phyloP scores from a whole-genome alignment of 1,140 invertebrate species.

The Drosophila pectinifera region DNA sequence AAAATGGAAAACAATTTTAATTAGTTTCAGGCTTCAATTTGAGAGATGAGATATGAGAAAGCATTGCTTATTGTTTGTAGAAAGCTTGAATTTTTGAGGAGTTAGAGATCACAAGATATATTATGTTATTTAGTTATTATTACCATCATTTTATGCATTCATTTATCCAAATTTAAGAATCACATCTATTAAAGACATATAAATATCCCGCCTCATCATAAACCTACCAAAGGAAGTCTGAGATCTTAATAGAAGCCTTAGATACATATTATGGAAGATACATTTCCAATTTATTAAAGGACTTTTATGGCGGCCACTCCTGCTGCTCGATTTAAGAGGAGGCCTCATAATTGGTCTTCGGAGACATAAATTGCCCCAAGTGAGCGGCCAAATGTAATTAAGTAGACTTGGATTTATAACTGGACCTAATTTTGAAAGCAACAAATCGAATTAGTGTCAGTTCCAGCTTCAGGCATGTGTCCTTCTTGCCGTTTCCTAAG shows the following conservation, averaged over 20 bases:
- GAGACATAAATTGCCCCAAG: constrained; percentile 30
- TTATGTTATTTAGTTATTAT: too few species aligned
- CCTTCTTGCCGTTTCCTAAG: not conserved
- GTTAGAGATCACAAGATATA: too few species aligned
- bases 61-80: too few species aligned
- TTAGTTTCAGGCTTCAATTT: not conserved
- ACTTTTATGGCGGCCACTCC: constrained; percentile 9
- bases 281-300: not conserved
- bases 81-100: too few species aligned
- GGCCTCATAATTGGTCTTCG: constrained; percentile 12
- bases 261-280: not conserved
- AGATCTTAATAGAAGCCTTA: not conserved
- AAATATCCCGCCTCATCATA: too few species aligned
- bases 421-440: constrained; percentile 47
- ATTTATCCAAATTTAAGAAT: too few species aligned
- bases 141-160: too few species aligned
- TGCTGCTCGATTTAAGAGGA: not conserved
- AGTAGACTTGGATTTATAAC: constrained; percentile 51
- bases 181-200: too few species aligned
- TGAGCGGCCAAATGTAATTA: constrained; percentile 48
- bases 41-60: too few species aligned
- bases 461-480: constrained; percentile 23
- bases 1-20: not conserved
- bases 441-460: constrained; percentile 58
- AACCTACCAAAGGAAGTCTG: not conserved